These are phyloP conservation scores for Elgonia sp. DNA, from an alignment of 2,888 invertebrate genomes.

Conservation along the genomic window DNA sequence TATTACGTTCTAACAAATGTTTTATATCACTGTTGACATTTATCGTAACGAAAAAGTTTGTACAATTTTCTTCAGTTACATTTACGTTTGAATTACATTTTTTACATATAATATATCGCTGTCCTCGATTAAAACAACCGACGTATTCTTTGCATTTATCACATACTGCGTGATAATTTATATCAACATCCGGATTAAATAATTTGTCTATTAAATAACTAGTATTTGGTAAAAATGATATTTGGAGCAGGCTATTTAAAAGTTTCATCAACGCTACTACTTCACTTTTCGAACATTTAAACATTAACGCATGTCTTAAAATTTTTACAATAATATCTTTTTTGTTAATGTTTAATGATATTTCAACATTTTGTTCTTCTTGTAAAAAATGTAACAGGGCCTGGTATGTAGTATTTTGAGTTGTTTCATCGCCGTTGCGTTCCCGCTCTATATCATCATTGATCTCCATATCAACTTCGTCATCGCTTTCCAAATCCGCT, in stretches of 20 bases:
- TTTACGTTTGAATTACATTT: not conserved
- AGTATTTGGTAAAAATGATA: conserved; percentile 7
- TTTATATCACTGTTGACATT: not conserved
- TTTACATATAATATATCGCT: not conserved
- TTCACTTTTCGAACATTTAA: not conserved
- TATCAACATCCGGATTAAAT: too few relatives aligned
- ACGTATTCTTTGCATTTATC: conserved; percentile 8
- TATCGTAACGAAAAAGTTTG: not conserved
- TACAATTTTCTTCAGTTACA: not conserved
- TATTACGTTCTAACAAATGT: not conserved
- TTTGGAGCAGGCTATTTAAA: conserved; percentile 23
- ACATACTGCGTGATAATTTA: conserved; percentile 14
- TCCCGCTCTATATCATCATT: too few relatives aligned
- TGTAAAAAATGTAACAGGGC: conserved; percentile 5
- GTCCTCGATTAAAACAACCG: not conserved
- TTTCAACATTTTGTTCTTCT: not conserved
- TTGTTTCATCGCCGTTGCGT: too few relatives aligned
- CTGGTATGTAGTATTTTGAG: not conserved
- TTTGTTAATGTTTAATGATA: not conserved
- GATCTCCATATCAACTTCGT: too few relatives aligned
- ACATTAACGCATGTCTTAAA: conserved; percentile 13
- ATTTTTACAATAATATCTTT: conserved; percentile 9
- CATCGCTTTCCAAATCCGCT: too few relatives aligned
- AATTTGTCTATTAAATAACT: conserved; percentile 29
- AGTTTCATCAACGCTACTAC: conserved; percentile 15